These are phyloP conservation scores for Mirounga angustirostris DNA, from an alignment of 2,113 vertebrate genomes.

Conservation along the genomic window DNA sequence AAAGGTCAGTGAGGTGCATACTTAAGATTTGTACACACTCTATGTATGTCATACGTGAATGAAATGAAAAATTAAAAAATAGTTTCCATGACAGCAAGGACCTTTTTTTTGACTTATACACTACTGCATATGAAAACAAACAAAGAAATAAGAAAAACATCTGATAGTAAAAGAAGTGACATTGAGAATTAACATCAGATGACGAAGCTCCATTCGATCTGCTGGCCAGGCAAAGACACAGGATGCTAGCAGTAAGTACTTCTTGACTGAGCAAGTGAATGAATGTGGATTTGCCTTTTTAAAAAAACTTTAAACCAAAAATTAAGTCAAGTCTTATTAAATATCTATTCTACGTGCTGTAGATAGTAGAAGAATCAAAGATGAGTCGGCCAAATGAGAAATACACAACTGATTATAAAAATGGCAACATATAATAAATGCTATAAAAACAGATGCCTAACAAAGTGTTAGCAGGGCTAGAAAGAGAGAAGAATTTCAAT, in stretches of 20 bases:
- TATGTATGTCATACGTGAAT: background rate
- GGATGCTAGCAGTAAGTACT: background rate
- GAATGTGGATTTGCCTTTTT: conserved; percentile 53
- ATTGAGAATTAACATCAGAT: background rate
- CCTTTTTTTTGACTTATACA: conserved; percentile 24
- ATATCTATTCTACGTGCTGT: background rate
- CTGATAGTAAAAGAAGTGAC: background rate
- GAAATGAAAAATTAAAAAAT: background rate
- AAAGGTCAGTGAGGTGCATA: background rate
- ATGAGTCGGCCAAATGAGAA: background rate
- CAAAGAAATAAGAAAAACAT: background rate
- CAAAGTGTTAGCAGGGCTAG: conserved; percentile 10
- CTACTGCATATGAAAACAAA: background rate
- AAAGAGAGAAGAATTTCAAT: conserved; percentile 42
- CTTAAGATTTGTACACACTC: background rate
- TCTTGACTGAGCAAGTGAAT: conserved; percentile 6
- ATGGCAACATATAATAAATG: conserved; percentile 15
- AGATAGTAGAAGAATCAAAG: conserved; percentile 41
- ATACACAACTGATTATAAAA: conserved; percentile 7
- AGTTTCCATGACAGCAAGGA: background rate
- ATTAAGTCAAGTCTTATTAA: background rate
- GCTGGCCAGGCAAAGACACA: conserved; percentile 3
- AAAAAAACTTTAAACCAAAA: background rate
- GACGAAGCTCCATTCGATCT: background rate
- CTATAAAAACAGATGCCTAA: conserved; percentile 52